Evolutionary conservation across 1,140 invertebrate genomes (phyloP).

Genomic region (Laupala kohalensis): DNA sequence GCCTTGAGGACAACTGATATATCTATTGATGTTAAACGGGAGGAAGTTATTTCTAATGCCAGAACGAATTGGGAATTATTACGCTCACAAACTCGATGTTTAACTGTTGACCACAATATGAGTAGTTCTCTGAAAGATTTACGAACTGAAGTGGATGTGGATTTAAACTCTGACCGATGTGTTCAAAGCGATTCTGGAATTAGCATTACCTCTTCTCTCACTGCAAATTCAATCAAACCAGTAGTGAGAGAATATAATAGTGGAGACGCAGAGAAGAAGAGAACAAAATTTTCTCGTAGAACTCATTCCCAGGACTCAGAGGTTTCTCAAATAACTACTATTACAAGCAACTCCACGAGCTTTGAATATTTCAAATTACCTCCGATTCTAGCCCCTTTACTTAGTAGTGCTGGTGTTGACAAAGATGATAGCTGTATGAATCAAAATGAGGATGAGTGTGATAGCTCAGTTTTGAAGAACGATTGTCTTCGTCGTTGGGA

Average conservation of each 20-base stretch:
- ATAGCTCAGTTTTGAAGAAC: not conserved
- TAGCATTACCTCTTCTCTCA: constrained; percentile 10
- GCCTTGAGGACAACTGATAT: constrained; percentile 42
- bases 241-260: constrained; percentile 1
- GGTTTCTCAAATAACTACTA: constrained; percentile 27
- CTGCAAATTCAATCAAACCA: constrained; percentile 7
- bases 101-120: constrained; percentile 18
- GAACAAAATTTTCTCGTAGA: constrained; percentile 25
- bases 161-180: constrained; percentile 27
- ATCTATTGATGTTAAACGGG: constrained; percentile 47
- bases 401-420: constrained; percentile 22
- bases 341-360: not conserved
- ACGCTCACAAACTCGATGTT: constrained; percentile 47
- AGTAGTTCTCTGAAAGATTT: constrained; percentile 25
- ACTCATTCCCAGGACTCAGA: constrained; percentile 42
- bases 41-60: constrained; percentile 67
- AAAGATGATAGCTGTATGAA: not conserved
- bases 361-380: constrained; percentile 43
- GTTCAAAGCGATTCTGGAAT: constrained; percentile 21
- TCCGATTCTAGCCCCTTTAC: constrained; percentile 51
- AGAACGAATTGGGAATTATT: constrained; percentile 67
- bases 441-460: not conserved
- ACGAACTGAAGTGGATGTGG: constrained; percentile 22
- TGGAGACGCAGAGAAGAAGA: constrained; percentile 14
- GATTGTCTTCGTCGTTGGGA: constrained; percentile 3